Conservation (phyloP, 2,888 invertebrate genomes). For the Macrophya alboannulata region DNA sequence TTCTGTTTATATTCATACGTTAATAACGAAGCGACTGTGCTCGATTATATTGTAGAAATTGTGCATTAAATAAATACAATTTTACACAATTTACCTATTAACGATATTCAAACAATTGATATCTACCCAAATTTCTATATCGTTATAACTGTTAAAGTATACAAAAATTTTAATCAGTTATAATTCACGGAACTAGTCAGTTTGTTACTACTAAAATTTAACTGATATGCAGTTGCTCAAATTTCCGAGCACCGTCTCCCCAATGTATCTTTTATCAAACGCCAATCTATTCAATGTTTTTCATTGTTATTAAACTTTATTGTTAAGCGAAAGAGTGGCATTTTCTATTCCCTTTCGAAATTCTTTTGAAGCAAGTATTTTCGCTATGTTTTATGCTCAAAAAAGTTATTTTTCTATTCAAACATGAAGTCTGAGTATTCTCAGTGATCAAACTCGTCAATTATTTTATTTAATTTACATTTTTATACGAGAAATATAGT, state of each 20-base stretch:
- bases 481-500: not conserved
- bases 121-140: not conserved
- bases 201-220: not conserved
- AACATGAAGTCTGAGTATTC: not conserved
- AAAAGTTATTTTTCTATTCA: not conserved
- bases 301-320: not conserved
- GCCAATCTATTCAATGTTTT: not conserved
- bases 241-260: not conserved
- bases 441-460: no score
- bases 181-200: no score
- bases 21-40: constrained; percentile 27
- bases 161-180: no score
- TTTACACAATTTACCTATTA: constrained; percentile 30
- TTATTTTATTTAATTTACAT: not conserved
- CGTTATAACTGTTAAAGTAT: not conserved
- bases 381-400: not conserved
- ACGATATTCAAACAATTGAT: not conserved
- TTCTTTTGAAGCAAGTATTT: not conserved
- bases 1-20: not conserved
- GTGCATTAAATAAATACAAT: constrained; percentile 44
- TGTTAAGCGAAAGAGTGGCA: not conserved
- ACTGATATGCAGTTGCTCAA: not conserved
- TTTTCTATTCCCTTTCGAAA: not conserved
- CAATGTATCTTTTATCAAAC: not conserved
- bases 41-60: constrained; percentile 33